phyloP scores from a whole-genome alignment of 2,888 invertebrate species.

The Orthosia gothica region DNA sequence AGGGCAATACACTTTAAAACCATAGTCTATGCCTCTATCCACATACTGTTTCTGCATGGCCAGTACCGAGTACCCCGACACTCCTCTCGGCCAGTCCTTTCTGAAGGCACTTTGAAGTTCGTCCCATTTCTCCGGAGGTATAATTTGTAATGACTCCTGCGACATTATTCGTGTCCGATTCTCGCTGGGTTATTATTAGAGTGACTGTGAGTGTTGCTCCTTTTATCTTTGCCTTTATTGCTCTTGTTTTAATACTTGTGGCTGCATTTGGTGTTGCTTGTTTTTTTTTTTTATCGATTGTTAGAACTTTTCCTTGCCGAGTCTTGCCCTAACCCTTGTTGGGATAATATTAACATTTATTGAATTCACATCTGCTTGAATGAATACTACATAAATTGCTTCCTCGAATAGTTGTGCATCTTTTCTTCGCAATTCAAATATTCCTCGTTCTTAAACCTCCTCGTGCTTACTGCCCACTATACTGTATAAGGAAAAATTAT shows the following conservation, averaged over 20 bases:
- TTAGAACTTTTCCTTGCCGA: not conserved
- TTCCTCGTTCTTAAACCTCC: too few species aligned
- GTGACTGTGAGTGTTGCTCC: slow-evolving; percentile 8
- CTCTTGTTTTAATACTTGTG: slow-evolving; percentile 10
- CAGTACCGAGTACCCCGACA: slow-evolving; percentile 80
- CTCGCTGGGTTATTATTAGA: slow-evolving; percentile 39
- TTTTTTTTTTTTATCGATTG: not conserved
- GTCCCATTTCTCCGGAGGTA: slow-evolving; percentile 73
- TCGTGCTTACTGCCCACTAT: too few species aligned
- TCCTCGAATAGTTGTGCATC: too few species aligned
- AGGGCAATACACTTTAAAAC: slow-evolving; percentile 84
- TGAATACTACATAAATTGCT: too few species aligned
- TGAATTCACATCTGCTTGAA: too few species aligned
- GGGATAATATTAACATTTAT: not conserved
- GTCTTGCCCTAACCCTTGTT: not conserved
- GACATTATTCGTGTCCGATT: slow-evolving; percentile 44
- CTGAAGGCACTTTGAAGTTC: slow-evolving; percentile 71
- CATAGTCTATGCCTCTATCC: slow-evolving; percentile 70
- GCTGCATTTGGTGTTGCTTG: slow-evolving; percentile 1
- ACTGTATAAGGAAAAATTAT: too few species aligned
- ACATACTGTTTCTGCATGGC: slow-evolving; percentile 80
- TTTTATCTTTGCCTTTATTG: slow-evolving; percentile 34
- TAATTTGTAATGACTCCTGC: slow-evolving; percentile 62
- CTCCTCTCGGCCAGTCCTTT: slow-evolving; percentile 77
- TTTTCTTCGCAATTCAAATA: too few species aligned